Percentiles rank a stretch among this genome's conserved stretches.
Evolutionary conservation across 2,113 vertebrate genomes (phyloP).

Genomic region (Oncorhynchus keta): DNA sequence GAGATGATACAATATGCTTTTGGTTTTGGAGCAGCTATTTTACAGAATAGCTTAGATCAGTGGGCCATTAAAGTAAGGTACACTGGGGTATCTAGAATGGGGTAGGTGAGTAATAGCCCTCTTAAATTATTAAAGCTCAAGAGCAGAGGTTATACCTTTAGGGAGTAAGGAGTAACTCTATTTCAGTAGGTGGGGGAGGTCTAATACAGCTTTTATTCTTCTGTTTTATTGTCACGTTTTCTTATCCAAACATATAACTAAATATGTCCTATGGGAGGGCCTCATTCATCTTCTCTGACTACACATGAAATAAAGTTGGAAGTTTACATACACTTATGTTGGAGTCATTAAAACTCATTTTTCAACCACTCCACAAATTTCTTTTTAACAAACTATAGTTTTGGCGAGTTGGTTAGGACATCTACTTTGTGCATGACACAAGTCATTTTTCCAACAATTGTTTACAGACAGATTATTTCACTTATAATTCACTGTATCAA

Average conservation of each 20-base stretch:
- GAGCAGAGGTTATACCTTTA: too few species aligned
- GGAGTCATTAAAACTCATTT: too few species aligned
- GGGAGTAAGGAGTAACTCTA: neutral
- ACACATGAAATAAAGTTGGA: neutral
- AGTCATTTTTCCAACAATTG: too few species aligned
- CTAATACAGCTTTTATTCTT: conserved; percentile 17
- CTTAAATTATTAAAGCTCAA: neutral
- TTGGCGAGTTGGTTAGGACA: too few species aligned
- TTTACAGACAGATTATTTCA: too few species aligned
- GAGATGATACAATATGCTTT: neutral
- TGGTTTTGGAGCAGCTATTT: neutral
- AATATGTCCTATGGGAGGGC: neutral
- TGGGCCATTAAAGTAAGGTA: neutral
- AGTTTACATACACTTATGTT: too few species aligned
- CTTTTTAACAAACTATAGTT: too few species aligned
- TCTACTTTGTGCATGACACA: too few species aligned
- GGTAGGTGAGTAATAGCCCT: neutral
- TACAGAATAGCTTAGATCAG: neutral
- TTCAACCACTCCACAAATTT: too few species aligned
- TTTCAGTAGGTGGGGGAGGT: neutral
- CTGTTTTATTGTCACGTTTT: conserved; percentile 16
- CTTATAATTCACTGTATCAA: too few species aligned
- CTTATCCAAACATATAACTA: neutral
- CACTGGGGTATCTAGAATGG: neutral
- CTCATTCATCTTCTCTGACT: neutral